Conservation (phyloP, 2,113 vertebrate species). For the Elachura formosa region DNA sequence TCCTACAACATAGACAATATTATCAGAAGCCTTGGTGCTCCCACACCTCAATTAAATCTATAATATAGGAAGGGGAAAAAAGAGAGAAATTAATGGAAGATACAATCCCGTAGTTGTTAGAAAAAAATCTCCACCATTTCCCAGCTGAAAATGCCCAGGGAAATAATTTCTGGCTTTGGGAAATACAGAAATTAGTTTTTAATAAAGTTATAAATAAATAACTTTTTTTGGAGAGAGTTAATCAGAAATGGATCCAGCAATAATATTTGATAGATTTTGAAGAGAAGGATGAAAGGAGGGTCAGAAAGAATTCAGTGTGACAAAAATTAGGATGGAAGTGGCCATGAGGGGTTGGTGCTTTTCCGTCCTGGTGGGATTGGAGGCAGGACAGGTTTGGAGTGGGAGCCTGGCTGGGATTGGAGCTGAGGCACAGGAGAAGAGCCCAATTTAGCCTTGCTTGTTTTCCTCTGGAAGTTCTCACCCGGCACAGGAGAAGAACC, state of each 20-base stretch:
- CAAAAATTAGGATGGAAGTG: neutral
- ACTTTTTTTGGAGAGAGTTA: neutral
- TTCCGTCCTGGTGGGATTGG: slow-evolving; percentile 78
- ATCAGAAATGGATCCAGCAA: neutral
- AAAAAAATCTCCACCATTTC: neutral
- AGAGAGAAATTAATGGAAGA: neutral
- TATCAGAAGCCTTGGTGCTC: neutral
- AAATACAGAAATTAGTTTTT: slow-evolving; percentile 29
- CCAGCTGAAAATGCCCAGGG: neutral
- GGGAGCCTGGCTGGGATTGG: slow-evolving; percentile 61
- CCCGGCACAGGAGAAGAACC: neutral
- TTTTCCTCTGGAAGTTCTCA: neutral
- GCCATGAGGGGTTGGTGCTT: neutral
- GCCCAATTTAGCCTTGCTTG: no score
- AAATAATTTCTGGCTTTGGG: slow-evolving; percentile 17
- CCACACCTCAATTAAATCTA: neutral
- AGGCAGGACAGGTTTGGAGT: slow-evolving; percentile 77
- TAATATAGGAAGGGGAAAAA: neutral
- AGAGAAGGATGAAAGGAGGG: neutral
- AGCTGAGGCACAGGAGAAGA: neutral
- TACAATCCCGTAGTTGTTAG: neutral
- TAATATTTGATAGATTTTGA: neutral
- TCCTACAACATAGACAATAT: neutral
- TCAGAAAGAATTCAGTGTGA: accelerated
- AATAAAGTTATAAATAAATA: slow-evolving; percentile 47